phyloP scores from a whole-genome alignment of 1,140 invertebrate species.

The Steinernema khuongi region DNA sequence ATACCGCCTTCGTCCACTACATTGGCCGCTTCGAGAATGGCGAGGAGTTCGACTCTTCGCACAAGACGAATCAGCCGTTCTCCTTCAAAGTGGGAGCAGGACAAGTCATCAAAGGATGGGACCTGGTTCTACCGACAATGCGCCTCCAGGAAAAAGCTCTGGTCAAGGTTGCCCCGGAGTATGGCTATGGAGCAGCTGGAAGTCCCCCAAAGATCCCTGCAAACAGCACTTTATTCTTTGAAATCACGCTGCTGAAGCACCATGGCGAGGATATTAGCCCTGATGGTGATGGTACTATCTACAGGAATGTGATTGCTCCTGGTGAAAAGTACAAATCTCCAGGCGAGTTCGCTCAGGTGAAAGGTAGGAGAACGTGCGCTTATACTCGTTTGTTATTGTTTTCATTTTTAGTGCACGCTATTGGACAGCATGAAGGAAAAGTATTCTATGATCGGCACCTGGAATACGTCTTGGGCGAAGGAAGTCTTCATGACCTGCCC shows the following conservation, averaged over 20 bases:
- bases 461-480: slow-evolving; percentile 80
- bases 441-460: slow-evolving; percentile 74
- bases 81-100: slow-evolving; percentile 76
- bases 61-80: slow-evolving; percentile 75
- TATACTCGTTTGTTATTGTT: not conserved
- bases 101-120: slow-evolving; percentile 78
- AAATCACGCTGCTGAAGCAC: slow-evolving; percentile 63
- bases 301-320: slow-evolving; percentile 68
- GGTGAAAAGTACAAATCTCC: slow-evolving; percentile 71
- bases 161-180: slow-evolving; percentile 79
- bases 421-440: slow-evolving; percentile 68
- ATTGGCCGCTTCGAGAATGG: slow-evolving; percentile 82
- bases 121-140: slow-evolving; percentile 87
- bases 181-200: slow-evolving; percentile 80
- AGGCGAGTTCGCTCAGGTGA: slow-evolving; percentile 69
- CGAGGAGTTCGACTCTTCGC: slow-evolving; percentile 85
- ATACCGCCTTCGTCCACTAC: slow-evolving; percentile 82
- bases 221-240: slow-evolving; percentile 80
- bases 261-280: slow-evolving; percentile 61
- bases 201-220: slow-evolving; percentile 81
- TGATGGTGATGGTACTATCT: slow-evolving; percentile 80
- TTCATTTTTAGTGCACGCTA: slow-evolving; percentile 69
- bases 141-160: slow-evolving; percentile 78
- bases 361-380: slow-evolving; percentile 20
- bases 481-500: slow-evolving; percentile 69